Base-by-base conservation (phyloP, 2,797 vertebrate genomes). In the Hybognathus amarus region DNA sequence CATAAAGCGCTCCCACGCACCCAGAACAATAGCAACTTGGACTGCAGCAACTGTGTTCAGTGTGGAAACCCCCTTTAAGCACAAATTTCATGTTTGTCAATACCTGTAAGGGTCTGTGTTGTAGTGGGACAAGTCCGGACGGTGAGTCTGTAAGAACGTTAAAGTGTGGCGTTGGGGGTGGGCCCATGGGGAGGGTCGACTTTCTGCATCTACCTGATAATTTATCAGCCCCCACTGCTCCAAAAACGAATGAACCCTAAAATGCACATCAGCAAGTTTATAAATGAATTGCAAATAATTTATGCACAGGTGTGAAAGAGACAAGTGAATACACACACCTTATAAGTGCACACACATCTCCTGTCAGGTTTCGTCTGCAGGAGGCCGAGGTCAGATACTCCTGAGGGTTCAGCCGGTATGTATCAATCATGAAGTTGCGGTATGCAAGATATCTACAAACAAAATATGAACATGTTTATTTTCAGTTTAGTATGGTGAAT, bases 151-250 rank as follows among this genome's bases (percentile, higher is more conserved):
- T 96, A 63, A 99, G 93, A 5, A 99, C 97, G 0, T 99, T 98
- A 89, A 99, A 99, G 89, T 99, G 98, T 82, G 97, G 97, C 6
- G 97, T 99, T 0, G 98, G 98, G 1, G 98, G 97, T 0, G 97
- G 98, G 0, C 97, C 98, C 98, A 98, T 98, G 0, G 97, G 97
- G 88, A 98, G 97, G 98, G 97, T 17, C 97, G 92, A 90, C 97
- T 98, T 89, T 99, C 97, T 3, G 97, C 97, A 70, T 99, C 98
- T 90, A 99, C 98, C 85, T 99, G 98, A 90, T 99, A 99, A 91
- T 99, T 99, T 38, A 99, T 96, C 78, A 99, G 94, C n/a, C 98
- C 98, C 98, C 98, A 99, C 87, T 99, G 98, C 91, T 99, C 98
- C 93, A 99, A 91, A 88, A 99, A 96, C 0, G 98, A 96, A 64